Evolutionary conservation across 2,797 vertebrate species (phyloP).

Genomic region (Megalops cyprinoides): DNA sequence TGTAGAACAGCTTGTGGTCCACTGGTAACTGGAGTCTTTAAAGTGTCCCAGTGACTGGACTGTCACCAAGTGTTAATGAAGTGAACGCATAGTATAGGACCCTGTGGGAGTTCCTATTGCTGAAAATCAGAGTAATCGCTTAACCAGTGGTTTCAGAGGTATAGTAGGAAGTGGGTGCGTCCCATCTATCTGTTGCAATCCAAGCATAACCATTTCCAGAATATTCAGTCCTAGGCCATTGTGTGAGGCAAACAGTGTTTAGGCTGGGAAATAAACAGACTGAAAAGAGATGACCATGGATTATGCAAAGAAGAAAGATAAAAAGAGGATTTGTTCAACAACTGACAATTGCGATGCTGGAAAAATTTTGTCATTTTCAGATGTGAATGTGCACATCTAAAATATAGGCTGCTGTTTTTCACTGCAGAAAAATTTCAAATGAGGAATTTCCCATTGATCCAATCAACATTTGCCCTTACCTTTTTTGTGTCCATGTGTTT

Average conservation of each 20-base stretch:
- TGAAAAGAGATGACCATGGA: neutral
- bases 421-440: neutral
- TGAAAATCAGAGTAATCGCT: neutral
- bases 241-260: neutral
- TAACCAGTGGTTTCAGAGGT: neutral
- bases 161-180: neutral
- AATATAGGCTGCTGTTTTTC: neutral
- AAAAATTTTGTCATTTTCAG: too few species aligned
- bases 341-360: neutral
- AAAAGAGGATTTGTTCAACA: neutral
- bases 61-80: neutral
- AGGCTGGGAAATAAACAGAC: too few species aligned
- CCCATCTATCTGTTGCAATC: neutral
- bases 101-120: neutral
- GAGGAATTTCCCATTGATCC: too few species aligned
- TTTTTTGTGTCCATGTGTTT: too few species aligned
- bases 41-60: neutral
- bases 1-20: neutral
- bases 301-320: neutral
- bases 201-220: neutral
- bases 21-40: neutral
- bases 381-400: too few species aligned
- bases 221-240: neutral
- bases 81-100: neutral
- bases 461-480: too few species aligned